phyloP scores from a whole-genome alignment of 2,113 vertebrate genomes.

The Passer montanus region DNA sequence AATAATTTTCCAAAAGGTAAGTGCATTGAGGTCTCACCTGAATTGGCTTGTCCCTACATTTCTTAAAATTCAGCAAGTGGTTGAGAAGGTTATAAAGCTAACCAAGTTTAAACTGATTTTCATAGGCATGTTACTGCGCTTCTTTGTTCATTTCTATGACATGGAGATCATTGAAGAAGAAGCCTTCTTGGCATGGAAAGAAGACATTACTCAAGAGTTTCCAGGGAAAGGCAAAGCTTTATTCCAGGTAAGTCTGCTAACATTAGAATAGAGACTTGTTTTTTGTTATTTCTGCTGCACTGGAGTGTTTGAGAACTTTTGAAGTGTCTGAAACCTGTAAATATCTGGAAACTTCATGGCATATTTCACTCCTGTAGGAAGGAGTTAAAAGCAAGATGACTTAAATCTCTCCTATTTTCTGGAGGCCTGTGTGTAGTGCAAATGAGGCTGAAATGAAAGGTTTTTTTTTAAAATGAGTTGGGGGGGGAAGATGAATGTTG shows the following conservation, averaged over 20 bases:
- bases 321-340: neutral
- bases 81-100: neutral
- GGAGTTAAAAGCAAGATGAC: neutral
- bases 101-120: rapidly evolving
- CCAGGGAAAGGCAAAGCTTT: constrained; percentile 99
- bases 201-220: constrained; percentile 99
- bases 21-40: rapidly evolving
- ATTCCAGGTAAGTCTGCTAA: constrained; percentile 86
- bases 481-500: rapidly evolving
- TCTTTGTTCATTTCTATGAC: constrained; percentile 98
- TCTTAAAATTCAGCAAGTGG: neutral
- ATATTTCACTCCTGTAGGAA: neutral
- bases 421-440: rapidly evolving
- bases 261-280: no score
- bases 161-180: constrained; percentile 99
- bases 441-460: neutral
- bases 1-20: constrained; percentile 94
- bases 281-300: neutral
- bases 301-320: neutral
- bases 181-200: constrained; percentile 99
- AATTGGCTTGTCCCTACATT: neutral
- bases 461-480: rapidly evolving
- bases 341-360: rapidly evolving
- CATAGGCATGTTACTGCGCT: constrained; percentile 96
- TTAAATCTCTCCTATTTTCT: rapidly evolving